Percentiles rank a stretch among this genome's conserved stretches.
These are phyloP conservation scores for Amblyopsis rosae DNA, from an alignment of 2,113 vertebrate species.

Conservation along the genomic window DNA sequence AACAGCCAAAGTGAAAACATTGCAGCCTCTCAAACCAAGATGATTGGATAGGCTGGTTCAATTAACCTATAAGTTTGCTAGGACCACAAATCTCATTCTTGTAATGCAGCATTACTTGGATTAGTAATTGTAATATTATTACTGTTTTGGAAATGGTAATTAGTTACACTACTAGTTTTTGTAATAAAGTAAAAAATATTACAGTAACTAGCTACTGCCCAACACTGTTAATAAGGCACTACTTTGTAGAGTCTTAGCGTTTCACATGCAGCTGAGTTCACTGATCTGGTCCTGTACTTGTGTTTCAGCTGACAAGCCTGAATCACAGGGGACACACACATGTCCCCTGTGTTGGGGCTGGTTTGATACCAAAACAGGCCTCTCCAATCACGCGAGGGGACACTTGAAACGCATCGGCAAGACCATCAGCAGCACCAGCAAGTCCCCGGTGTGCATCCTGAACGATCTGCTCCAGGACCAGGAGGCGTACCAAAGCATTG, in stretches of 20 bases:
- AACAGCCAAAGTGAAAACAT: too few species aligned
- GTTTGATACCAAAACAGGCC: conserved; percentile 94
- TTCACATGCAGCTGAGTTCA: background rate
- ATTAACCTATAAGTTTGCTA: too few species aligned
- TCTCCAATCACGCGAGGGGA: conserved; percentile 93
- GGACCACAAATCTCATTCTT: too few species aligned
- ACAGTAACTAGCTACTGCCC: too few species aligned
- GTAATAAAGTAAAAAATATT: too few species aligned
- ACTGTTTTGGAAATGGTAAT: too few species aligned
- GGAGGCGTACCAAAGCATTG: conserved; percentile 84
- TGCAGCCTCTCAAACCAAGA: too few species aligned
- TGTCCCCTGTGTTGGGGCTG: conserved; percentile 90
- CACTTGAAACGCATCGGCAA: conserved; percentile 90
- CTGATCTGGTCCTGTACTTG: conserved; percentile 6
- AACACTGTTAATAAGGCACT: background rate
- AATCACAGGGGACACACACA: conserved; percentile 84
- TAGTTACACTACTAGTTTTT: too few species aligned
- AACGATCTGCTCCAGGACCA: conserved; percentile 90
- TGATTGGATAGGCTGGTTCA: too few species aligned
- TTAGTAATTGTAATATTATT: too few species aligned
- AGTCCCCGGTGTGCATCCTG: conserved; percentile 88
- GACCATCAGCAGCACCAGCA: conserved; percentile 85
- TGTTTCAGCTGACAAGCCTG: conserved; percentile 82
- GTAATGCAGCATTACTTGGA: too few species aligned
- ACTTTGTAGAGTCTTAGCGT: background rate